Base-by-base conservation (phyloP, 1,140 invertebrate species). In the Drosophila novamexicana region DNA sequence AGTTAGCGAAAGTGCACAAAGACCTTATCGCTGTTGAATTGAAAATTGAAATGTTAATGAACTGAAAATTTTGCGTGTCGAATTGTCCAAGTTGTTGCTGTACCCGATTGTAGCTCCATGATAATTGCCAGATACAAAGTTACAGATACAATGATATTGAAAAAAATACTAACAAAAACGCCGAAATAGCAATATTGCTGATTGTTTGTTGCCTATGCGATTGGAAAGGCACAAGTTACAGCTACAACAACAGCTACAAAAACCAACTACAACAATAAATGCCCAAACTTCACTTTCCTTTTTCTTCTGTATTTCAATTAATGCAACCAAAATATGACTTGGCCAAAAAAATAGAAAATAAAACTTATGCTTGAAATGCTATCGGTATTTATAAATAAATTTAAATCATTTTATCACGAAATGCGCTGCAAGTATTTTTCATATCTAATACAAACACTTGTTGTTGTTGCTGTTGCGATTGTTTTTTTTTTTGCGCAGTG, bases 61-160 rank as follows among this genome's bases (percentile, higher is more conserved):
- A 86, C 82, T 85, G 75, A 86, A 78, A 86, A 86, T 86, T 81
- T 85, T 86, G 81, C 82, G 82, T 85, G 81, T 85, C 82, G 78
- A 85, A 84, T 81, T 68, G 80, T 61, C 71, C 14, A 39, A 22
- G 54, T 77, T 70, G 80, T 82, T 65, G 47, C 58, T 77, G 65
- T 58, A 67, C 54, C 63, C 39, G 42, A 44, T 42, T 22, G 45
- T 22, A 39, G 59, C 61, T 73, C 32, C 76, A 69, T 79, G 62
- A 74, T 78, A 78, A 77, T 77, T 77, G 75, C 64, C 79, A 54
- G 52, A 61, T 53, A 52, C 57, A 69, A 54, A 54, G 40, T 44
- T 22, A 42, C 65, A 53, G 62, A 69, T 76, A 83, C 74, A 77
- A 75, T 77, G 77, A 77, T 81, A 77, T 77, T 54, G 68, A 42